Percentiles rank a stretch among this genome's conserved stretches.
phyloP scores from a whole-genome alignment of 2,113 vertebrate species.

The Anhinga anhinga region DNA sequence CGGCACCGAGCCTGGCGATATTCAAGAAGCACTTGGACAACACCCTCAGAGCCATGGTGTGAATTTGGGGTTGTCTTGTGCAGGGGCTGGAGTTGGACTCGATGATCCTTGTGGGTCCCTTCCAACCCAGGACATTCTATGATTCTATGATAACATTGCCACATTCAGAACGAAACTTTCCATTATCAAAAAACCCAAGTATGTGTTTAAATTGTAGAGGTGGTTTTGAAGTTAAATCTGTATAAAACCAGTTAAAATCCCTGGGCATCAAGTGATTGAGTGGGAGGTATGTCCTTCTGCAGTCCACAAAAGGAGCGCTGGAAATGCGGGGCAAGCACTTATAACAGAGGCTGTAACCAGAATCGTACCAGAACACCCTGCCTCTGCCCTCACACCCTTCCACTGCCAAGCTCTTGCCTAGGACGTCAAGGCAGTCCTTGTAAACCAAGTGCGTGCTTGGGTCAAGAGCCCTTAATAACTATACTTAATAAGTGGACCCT shows the following conservation, averaged over 20 bases:
- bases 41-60: too few relatives aligned
- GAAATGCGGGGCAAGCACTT: neutral
- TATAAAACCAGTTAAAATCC: neutral
- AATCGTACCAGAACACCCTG: rapidly evolving
- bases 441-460: neutral
- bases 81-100: too few relatives aligned
- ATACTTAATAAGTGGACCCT: neutral
- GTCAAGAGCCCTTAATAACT: neutral
- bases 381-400: neutral
- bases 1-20: too few relatives aligned
- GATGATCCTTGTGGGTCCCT: too few relatives aligned
- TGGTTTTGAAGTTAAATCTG: neutral
- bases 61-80: too few relatives aligned
- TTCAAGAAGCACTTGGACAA: too few relatives aligned
- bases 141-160: neutral
- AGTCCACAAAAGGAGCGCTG: neutral
- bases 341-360: rapidly evolving
- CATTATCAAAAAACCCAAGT: rapidly evolving
- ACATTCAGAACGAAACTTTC: neutral
- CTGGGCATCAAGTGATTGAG: rapidly evolving
- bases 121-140: too few relatives aligned
- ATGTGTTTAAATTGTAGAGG: neutral
- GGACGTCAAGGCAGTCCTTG: neutral
- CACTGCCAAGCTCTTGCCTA: neutral
- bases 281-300: neutral